Conservation (phyloP, 1,140 invertebrate species). For the Hycleus phaleratus region DNA sequence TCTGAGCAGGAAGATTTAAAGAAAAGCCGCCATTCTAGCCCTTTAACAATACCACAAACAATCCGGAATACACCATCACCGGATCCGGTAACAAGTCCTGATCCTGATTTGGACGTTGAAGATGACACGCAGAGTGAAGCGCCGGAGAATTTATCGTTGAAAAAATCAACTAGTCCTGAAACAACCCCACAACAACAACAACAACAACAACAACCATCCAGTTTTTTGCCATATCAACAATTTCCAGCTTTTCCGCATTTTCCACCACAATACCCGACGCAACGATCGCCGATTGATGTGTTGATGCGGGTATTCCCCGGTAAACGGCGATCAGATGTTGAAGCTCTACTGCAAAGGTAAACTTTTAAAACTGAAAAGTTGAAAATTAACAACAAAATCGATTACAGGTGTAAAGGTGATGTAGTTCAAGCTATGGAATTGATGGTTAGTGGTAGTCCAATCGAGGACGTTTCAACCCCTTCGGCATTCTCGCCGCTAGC, state of each 20-base stretch:
- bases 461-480: conserved; percentile 40
- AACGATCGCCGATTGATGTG: conserved; percentile 65
- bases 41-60: conserved; percentile 26
- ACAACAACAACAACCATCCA: conserved; percentile 36
- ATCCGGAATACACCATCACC: conserved; percentile 41
- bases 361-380: background rate
- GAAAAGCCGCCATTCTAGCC: conserved; percentile 31
- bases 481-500: conserved; percentile 70
- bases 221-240: conserved; percentile 43
- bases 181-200: conserved; percentile 29
- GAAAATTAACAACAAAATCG: background rate
- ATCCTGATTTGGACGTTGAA: conserved; percentile 46
- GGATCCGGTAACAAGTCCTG: conserved; percentile 42
- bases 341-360: conserved; percentile 67
- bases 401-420: conserved; percentile 58
- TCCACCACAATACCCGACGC: conserved; percentile 42
- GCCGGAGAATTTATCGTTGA: conserved; percentile 55
- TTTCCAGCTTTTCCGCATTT: conserved; percentile 40
- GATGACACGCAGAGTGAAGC: conserved; percentile 47
- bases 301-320: conserved; percentile 76
- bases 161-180: conserved; percentile 35
- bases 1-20: conserved; percentile 40
- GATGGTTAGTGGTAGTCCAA: conserved; percentile 60
- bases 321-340: conserved; percentile 73
- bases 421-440: conserved; percentile 86